Percentiles rank a stretch among this genome's conserved stretches.
Conservation (phyloP, 2,797 vertebrate genomes). For the Rhabdophis nuchalis region DNA sequence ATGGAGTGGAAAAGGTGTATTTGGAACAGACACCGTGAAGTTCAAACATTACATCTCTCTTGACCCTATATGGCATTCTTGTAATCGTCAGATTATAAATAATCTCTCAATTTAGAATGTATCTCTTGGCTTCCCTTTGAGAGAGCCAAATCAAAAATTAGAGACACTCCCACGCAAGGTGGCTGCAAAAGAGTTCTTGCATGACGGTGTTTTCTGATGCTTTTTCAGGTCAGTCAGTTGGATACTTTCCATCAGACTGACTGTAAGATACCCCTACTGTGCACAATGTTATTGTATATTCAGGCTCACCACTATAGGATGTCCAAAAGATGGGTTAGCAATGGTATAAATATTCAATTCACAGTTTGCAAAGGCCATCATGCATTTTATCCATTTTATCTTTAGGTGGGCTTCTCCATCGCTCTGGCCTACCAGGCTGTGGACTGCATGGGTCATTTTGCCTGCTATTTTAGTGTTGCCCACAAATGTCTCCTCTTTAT, state of each 20-base stretch:
- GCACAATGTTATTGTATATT: too few species aligned
- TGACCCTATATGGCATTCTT: not conserved
- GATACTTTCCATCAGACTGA: not conserved
- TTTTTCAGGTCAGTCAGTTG: not conserved
- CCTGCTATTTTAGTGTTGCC: not conserved
- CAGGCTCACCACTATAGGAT: not conserved
- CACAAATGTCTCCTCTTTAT: not conserved
- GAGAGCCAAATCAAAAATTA: slow-evolving; percentile 25
- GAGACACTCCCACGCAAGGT: not conserved
- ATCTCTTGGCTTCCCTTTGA: slow-evolving; percentile 47
- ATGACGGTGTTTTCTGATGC: not conserved
- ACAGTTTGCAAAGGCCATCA: not conserved
- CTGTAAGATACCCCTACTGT: not conserved
- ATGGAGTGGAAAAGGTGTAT: not conserved
- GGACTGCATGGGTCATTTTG: not conserved
- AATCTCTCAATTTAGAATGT: slow-evolving; percentile 38
- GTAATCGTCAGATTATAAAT: slow-evolving; percentile 3
- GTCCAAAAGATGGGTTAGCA: not conserved
- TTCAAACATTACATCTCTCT: not conserved
- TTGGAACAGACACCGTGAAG: not conserved
- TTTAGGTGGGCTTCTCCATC: not conserved
- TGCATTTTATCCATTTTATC: not conserved
- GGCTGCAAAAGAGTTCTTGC: not conserved
- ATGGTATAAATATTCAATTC: not conserved
- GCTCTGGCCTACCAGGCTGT: not conserved